phyloP scores from a whole-genome alignment of 2,888 invertebrate genomes.

The Beris chalybata region DNA sequence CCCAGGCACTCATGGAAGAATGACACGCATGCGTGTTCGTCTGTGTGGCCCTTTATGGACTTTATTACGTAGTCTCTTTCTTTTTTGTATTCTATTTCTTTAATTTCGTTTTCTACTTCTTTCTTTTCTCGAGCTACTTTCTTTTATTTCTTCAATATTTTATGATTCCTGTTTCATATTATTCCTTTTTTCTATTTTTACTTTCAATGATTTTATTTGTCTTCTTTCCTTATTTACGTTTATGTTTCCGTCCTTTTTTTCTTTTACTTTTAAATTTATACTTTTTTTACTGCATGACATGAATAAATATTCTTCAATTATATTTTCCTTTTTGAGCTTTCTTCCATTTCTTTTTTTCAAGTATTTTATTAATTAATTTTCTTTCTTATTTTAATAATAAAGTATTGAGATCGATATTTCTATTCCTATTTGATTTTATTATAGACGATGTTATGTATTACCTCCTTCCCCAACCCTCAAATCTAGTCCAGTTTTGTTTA shows the following conservation, averaged over 20 bases:
- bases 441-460: no score
- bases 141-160: not conserved
- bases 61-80: conserved; percentile 24
- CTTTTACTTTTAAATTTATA: conserved; percentile 15
- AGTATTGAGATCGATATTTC: not conserved
- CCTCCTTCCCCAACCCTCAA: no score
- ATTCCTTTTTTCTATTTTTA: not conserved
- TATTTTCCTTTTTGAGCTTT: not conserved
- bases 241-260: not conserved
- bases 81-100: conserved; percentile 26
- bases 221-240: not conserved
- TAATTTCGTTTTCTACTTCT: conserved; percentile 16
- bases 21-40: no score
- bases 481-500: no score
- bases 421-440: not conserved
- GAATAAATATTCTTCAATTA: no score
- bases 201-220: not conserved
- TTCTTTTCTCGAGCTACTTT: conserved; percentile 8
- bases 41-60: no score
- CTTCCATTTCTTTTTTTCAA: not conserved
- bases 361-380: not conserved
- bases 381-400: no score
- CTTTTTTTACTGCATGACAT: not conserved
- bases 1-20: no score
- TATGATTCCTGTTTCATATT: not conserved